Evolutionary conservation across 2,888 invertebrate genomes (phyloP).

Genomic region (Drosophila histrio): DNA sequence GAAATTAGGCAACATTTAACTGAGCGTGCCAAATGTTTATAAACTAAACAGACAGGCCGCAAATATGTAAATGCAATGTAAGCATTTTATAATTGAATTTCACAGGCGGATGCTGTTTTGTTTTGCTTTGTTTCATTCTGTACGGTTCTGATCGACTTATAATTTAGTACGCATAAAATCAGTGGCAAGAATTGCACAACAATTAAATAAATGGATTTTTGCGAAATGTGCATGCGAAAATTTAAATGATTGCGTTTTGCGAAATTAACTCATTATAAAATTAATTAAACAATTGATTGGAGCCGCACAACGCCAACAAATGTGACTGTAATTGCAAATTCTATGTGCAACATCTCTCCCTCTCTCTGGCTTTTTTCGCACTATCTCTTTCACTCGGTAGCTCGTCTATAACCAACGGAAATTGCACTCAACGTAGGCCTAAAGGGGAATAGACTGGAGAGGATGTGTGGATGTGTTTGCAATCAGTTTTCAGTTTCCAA

Average conservation of each 20-base stretch:
- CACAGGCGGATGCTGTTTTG: conserved; percentile 42
- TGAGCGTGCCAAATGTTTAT: conserved; percentile 64
- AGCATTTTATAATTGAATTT: conserved; percentile 78
- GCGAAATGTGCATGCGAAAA: conserved; percentile 17
- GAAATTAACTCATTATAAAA: conserved; percentile 82
- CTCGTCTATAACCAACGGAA: conserved; percentile 47
- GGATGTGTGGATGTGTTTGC: conserved; percentile 48
- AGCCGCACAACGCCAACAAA: conserved; percentile 40
- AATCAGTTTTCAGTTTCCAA: conserved; percentile 76
- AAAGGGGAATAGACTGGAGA: not conserved
- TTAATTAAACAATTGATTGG: conserved; percentile 80
- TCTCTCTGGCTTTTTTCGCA: not conserved
- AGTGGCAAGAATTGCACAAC: conserved; percentile 35
- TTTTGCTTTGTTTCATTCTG: conserved; percentile 3
- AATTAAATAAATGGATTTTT: conserved; percentile 51
- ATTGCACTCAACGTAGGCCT: conserved; percentile 62
- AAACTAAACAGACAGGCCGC: conserved; percentile 49
- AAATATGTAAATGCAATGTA: conserved; percentile 71
- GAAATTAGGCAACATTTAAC: conserved; percentile 53
- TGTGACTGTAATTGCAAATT: conserved; percentile 56
- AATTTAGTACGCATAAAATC: conserved; percentile 51
- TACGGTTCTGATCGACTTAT: conserved; percentile 25
- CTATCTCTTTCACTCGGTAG: not conserved
- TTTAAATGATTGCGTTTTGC: conserved; percentile 64
- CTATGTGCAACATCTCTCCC: conserved; percentile 5